Conservation (phyloP, 64 coral and sea anemone species). For the Platygyra sinensis region DNA sequence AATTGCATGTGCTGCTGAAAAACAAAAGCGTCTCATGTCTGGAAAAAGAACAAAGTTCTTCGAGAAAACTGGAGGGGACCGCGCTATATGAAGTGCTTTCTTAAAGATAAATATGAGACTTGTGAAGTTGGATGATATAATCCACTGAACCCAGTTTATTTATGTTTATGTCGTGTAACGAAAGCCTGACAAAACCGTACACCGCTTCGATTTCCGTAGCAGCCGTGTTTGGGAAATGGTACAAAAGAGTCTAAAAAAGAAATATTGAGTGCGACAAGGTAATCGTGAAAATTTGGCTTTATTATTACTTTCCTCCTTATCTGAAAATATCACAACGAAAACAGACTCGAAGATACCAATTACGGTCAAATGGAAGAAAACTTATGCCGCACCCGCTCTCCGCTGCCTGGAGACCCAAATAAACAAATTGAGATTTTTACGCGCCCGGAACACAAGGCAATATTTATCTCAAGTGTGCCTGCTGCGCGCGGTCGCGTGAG, state of each 20-base stretch:
- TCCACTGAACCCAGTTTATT: background rate
- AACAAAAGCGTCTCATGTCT: background rate
- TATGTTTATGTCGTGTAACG: background rate
- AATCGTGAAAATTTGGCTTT: background rate
- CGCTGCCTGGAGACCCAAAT: slow-evolving; percentile 30
- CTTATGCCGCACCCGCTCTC: slow-evolving; percentile 11
- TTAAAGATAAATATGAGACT: background rate
- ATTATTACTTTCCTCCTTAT: background rate
- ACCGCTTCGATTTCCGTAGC: background rate
- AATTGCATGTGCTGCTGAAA: background rate
- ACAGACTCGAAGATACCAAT: slow-evolving; percentile 30
- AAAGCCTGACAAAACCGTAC: background rate
- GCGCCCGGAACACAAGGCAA: slow-evolving; percentile 11
- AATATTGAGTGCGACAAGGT: background rate
- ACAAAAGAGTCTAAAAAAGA: background rate
- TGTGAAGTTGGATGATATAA: background rate
- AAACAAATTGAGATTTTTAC: slow-evolving; percentile 7
- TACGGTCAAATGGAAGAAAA: slow-evolving; percentile 8
- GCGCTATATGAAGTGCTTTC: background rate
- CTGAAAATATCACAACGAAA: slow-evolving; percentile 1
- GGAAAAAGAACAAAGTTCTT: background rate
- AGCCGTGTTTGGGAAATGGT: background rate
- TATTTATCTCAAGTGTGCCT: slow-evolving; percentile 1
- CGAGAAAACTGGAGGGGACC: background rate
- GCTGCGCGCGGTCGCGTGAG: background rate